Base-by-base conservation (phyloP, 2,113 vertebrate species). In the Epinephelus moara region DNA sequence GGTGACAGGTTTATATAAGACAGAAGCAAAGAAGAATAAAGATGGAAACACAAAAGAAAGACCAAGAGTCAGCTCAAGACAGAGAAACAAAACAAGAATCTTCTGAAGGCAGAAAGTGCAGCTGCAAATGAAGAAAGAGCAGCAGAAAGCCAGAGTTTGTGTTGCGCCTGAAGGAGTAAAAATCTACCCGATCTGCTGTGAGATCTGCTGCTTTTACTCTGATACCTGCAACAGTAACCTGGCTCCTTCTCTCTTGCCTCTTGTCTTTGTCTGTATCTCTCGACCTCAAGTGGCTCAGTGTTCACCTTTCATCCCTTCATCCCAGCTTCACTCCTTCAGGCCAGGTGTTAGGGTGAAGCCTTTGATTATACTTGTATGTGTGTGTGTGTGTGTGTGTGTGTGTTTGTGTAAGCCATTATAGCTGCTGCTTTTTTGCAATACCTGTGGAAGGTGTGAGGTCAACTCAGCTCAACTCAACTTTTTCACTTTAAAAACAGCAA, bases 221-320 rank as follows among this genome's bases (percentile, higher is more conserved):
- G 25, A 61, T 45, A 82, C 85, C 85, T 70, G 75, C 80, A 88
- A 82, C 85, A 68, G 15, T 60, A 49, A 82, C 73, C 75, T 6
- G 1, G 6, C 70, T 78, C 18, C 0, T 56, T 78, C 81, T 40
- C 70, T 63, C 78, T 53, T 8, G 2, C 75, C 30, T 50, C 64
- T 25, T 6, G 55, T 80, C 77, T 82, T 64, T 72, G 73, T 84
- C 87, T 75, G 63, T 56, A 73, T 78, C 62, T 81, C 85, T 87
- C 37, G 21, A 82, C 83, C 78, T 84, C 64, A 59, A 76, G 53
- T 45, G 68, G 49, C 50, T 77, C 0, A 6, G 62, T 79, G 63
- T 75, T 77, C 78, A 88, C 81, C 85, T 82, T 81, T 78, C 84
- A 83, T 88, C 80, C 80, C 75, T 83, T 62, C 82, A 84, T 84